These are phyloP conservation scores for Pteronotus mesoamericanus DNA, from an alignment of 2,797 vertebrate species.

Conservation along the genomic window DNA sequence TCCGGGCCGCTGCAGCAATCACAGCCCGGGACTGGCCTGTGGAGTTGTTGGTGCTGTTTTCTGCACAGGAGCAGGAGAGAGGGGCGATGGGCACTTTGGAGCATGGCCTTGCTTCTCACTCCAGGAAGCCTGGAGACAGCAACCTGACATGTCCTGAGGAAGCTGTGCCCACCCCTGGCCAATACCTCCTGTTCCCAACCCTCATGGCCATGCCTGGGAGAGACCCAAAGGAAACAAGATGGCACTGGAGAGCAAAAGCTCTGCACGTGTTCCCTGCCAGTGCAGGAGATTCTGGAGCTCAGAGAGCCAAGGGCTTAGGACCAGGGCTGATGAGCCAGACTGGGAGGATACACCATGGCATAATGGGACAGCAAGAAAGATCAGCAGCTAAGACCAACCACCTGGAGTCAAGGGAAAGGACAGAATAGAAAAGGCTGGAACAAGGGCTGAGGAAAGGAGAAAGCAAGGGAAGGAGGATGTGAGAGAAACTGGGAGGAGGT, in stretches of 20 bases:
- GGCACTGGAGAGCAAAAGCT: background rate
- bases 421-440: constrained; percentile 49
- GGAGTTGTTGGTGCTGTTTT: constrained; percentile 91
- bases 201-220: background rate
- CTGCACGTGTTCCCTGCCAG: background rate
- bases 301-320: background rate
- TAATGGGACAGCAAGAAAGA: background rate
- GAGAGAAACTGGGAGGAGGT: background rate
- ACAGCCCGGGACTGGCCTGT: constrained; percentile 91
- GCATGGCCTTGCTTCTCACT: background rate
- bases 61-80: constrained; percentile 75
- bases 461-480: background rate
- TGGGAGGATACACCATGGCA: background rate
- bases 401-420: constrained; percentile 52
- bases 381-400: constrained; percentile 57
- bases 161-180: background rate
- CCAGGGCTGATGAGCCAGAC: constrained; percentile 7
- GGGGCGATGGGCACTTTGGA: background rate
- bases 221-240: background rate
- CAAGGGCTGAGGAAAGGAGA: constrained; percentile 9
- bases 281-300: background rate
- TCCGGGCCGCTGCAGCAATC: constrained; percentile 89
- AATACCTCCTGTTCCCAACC: background rate
- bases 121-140: background rate
- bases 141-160: background rate